phyloP scores from a whole-genome alignment of 2,888 invertebrate genomes.

The Hypomecis atomaria region DNA sequence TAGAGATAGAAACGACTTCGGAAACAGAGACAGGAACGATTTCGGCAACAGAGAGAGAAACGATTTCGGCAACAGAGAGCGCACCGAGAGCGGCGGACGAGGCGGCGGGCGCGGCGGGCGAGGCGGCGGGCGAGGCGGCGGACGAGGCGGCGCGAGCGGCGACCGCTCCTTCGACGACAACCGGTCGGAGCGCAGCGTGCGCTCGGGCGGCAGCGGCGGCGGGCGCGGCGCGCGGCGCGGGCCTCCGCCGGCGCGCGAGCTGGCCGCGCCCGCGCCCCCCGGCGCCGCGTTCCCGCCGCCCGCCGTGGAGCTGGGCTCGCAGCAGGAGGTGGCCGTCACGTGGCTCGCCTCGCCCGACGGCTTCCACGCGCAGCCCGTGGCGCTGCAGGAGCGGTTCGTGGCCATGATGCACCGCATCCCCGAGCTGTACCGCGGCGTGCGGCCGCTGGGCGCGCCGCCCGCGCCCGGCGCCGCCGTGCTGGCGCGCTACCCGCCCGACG shows the following conservation, averaged over 20 bases:
- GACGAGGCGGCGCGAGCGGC: conserved; percentile 63
- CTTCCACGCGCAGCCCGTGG: conserved; percentile 87
- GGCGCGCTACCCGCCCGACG: conserved; percentile 89
- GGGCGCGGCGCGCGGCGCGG: conserved; percentile 60
- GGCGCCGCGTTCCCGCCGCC: conserved; percentile 78
- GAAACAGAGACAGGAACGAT: conserved; percentile 48
- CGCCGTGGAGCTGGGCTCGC: conserved; percentile 77
- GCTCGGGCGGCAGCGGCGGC: conserved; percentile 58
- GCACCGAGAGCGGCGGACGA: conserved; percentile 29
- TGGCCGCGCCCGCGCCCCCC: conserved; percentile 75
- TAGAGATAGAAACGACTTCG: conserved; percentile 47
- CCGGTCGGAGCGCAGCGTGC: conserved; percentile 65
- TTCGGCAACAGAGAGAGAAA: conserved; percentile 45
- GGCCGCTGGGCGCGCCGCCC: conserved; percentile 71
- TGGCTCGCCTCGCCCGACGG: conserved; percentile 91
- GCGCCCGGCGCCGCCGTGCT: conserved; percentile 86
- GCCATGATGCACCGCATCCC: conserved; percentile 90
- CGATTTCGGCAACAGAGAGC: conserved; percentile 20
- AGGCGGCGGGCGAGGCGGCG: conserved; percentile 27
- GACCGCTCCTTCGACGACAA: conserved; percentile 67
- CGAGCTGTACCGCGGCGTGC: conserved; percentile 85
- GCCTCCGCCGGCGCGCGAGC: conserved; percentile 67
- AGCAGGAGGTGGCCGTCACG: conserved; percentile 86
- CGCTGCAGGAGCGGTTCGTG: conserved; percentile 83
- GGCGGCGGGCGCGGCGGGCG: conserved; percentile 50